A percentile compares a stretch with the other conserved stretches of the same genome.
Conservation (phyloP, 2,888 invertebrate species). For the Ethmia dodecea region DNA sequence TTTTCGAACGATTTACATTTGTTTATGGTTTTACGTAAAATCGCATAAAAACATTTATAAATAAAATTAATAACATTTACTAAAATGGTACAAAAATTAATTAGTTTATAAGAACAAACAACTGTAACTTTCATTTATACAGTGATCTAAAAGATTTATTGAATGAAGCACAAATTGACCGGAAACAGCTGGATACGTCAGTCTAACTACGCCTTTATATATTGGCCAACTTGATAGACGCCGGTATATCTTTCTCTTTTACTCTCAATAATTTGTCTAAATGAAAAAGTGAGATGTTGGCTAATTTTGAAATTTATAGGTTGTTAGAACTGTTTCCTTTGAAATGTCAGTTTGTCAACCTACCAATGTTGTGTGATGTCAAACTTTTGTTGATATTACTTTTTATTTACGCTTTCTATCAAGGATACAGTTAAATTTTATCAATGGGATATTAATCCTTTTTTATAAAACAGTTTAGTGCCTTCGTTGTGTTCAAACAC, state of each 20-base stretch:
- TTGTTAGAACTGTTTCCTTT: conserved; percentile 30
- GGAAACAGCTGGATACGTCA: conserved; percentile 43
- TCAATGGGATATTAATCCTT: conserved; percentile 47
- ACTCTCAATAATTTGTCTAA: conserved; percentile 1
- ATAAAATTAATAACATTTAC: too few relatives aligned
- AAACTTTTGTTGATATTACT: conserved; percentile 71
- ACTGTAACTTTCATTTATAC: too few relatives aligned
- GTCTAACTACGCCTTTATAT: conserved; percentile 16
- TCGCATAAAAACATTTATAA: too few relatives aligned
- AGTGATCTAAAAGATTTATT: too few relatives aligned
- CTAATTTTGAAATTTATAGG: too few relatives aligned
- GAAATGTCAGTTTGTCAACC: conserved; percentile 32
- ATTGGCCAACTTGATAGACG: conserved; percentile 24
- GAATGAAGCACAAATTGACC: too few relatives aligned
- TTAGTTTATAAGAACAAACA: too few relatives aligned
- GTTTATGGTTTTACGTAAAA: too few relatives aligned
- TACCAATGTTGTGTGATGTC: conserved; percentile 50
- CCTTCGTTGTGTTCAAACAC: conserved; percentile 26
- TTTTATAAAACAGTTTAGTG: conserved; percentile 23
- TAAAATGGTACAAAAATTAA: too few relatives aligned
- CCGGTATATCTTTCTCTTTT: conserved; percentile 36
- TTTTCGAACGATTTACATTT: too few relatives aligned
- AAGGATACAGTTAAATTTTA: conserved; percentile 36
- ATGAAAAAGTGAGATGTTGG: too few relatives aligned
- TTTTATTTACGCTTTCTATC: conserved; percentile 42